phyloP scores from a whole-genome alignment of 2,888 invertebrate species.

The Tinea pellionella region DNA sequence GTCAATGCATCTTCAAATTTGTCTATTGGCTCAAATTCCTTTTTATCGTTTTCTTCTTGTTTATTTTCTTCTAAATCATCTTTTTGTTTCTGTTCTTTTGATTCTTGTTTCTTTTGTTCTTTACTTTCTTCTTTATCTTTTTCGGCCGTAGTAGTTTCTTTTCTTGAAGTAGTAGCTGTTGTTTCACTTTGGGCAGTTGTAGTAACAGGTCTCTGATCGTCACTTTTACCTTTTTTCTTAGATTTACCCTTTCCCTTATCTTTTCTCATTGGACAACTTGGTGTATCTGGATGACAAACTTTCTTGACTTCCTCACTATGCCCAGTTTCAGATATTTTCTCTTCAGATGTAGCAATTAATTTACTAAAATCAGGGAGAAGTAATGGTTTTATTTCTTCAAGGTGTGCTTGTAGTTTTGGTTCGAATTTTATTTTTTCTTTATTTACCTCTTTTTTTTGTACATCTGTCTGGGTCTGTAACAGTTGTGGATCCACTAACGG shows the following conservation, averaged over 20 bases:
- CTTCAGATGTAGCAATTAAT: background rate
- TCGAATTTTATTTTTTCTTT: background rate
- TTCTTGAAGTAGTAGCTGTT: conserved; percentile 13
- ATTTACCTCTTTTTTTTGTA: background rate
- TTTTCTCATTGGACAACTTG: conserved; percentile 25
- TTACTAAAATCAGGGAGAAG: background rate
- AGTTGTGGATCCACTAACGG: too few species aligned
- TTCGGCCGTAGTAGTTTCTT: conserved; percentile 17
- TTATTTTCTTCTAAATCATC: background rate
- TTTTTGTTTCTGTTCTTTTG: conserved; percentile 30
- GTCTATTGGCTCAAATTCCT: conserved; percentile 44
- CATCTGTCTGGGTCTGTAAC: background rate
- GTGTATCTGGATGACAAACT: background rate
- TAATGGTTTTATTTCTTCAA: background rate
- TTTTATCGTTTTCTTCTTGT: conserved; percentile 17
- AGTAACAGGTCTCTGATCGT: conserved; percentile 18
- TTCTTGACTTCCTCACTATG: background rate
- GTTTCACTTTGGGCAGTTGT: conserved; percentile 17
- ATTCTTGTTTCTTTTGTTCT: conserved; percentile 29
- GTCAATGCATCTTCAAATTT: conserved; percentile 58
- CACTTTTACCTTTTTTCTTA: background rate
- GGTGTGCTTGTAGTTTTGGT: background rate
- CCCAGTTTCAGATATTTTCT: background rate
- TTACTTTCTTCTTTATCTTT: conserved; percentile 29
- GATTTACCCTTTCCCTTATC: conserved; percentile 9